Base-by-base conservation (phyloP, 2,797 vertebrate genomes). In the Sphaeramia orbicularis region DNA sequence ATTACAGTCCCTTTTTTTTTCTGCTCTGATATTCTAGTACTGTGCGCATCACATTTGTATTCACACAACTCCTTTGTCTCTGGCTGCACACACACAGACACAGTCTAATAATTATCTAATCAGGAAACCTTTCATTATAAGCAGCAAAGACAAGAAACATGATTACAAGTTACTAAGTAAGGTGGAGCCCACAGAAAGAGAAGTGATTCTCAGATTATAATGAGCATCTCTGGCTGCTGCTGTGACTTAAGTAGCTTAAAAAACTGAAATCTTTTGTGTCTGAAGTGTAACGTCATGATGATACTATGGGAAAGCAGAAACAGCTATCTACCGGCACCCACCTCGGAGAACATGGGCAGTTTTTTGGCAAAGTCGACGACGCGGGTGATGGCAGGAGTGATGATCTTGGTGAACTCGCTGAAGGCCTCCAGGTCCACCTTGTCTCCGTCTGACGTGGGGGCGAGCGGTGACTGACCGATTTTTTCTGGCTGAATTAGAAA, bases 301-400 rank as follows among this genome's bases (percentile, higher is more conserved):
- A 24, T 24, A 24, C 21, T 4, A 2, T 24, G 21, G 2, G 24
- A 24, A 24, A 24, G 21, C 21, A 24, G 2, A 24, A 24, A 24
- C 21, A 2, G 21, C 21, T 24, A 24, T 24, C 21, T 4, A 24
- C 4, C 21, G 24, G 30, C 30, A 32, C 30, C 7, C 30, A 96
- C 96, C 96, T 96, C 96, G 45, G 95, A 96, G 93, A 97, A 97
- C 96, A 96, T 96, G 93, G 95, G 95, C 91, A 97, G 95, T 94
- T 96, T 96, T 96, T 97, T 97, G 95, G 96, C 96, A 95, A 97
- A 97, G 93, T 97, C 96, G 71, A 97, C 96, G 79, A 97, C 96
- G 14, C 96, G 95, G 40, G 96, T 97, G 93, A 97, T 97, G 93
- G 96, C 96, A 49, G 96, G 96, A 86, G 96, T 97, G 90, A 97